Percentiles rank a stretch among this genome's conserved stretches.
Evolutionary conservation across 2,888 invertebrate genomes (phyloP).

Genomic region (Pegoplata infirma): DNA sequence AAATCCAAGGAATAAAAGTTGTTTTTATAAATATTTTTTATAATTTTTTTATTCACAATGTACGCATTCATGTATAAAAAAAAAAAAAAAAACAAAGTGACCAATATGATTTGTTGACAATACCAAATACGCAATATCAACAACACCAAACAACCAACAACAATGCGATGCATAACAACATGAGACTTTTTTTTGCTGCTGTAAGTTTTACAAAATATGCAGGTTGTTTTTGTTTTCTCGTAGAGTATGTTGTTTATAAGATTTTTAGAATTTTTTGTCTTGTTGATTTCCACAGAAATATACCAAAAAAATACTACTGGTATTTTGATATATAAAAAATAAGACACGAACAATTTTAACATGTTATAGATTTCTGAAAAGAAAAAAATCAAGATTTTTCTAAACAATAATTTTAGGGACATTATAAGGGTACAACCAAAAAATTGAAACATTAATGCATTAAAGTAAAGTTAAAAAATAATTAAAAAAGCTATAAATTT

Average conservation of each 20-base stretch:
- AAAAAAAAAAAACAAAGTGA: slow-evolving; percentile 48
- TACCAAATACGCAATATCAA: slow-evolving; percentile 57
- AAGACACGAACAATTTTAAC: no score
- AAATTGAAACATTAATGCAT: no score
- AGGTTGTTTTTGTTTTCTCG: slow-evolving; percentile 20
- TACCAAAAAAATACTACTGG: neutral
- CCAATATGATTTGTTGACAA: slow-evolving; percentile 63
- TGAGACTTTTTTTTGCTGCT: neutral
- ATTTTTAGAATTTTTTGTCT: neutral
- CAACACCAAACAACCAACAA: slow-evolving; percentile 23
- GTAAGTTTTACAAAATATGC: slow-evolving; percentile 38
- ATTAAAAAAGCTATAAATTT: no score
- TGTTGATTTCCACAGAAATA: neutral
- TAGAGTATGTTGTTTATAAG: neutral
- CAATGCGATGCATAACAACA: neutral
- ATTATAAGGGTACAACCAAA: no score
- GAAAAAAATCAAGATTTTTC: no score
- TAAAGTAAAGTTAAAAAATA: no score
- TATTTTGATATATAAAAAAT: neutral
- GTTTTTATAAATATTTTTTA: slow-evolving; percentile 6
- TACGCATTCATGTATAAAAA: slow-evolving; percentile 37
- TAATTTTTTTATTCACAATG: slow-evolving; percentile 38
- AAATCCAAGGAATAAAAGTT: slow-evolving; percentile 24
- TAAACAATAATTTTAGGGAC: no score
- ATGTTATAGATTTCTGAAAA: no score